Conservation (phyloP, 2,113 vertebrate species). For the Salminus brasiliensis region DNA sequence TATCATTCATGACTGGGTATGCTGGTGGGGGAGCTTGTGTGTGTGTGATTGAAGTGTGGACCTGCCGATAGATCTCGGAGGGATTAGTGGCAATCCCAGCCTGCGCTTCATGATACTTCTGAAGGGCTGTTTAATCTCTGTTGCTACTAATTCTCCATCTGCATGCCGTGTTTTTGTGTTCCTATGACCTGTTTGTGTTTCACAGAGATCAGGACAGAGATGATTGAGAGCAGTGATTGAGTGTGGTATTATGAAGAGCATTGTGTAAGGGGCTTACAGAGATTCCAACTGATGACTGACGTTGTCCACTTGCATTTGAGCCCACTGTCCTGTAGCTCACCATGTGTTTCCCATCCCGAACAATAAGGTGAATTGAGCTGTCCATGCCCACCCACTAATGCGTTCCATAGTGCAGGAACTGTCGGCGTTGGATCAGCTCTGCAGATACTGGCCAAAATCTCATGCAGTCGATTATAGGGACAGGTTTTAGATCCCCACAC, state of each 20-base stretch:
- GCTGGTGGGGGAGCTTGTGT: not conserved
- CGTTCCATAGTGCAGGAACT: not conserved
- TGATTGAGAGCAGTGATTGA: conserved; percentile 9
- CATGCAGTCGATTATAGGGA: too few relatives aligned
- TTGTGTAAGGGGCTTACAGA: not conserved
- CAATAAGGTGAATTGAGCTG: too few relatives aligned
- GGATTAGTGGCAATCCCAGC: conserved; percentile 22
- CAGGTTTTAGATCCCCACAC: too few relatives aligned
- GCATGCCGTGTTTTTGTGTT: not conserved
- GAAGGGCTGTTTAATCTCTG: conserved; percentile 25
- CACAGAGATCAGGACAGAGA: conserved; percentile 5
- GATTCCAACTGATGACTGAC: not conserved
- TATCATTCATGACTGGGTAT: conserved; percentile 6
- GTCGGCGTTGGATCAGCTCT: too few relatives aligned
- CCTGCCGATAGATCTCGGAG: not conserved
- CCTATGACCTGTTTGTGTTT: conserved; percentile 1
- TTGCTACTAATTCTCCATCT: conserved; percentile 24
- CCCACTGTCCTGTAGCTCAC: not conserved
- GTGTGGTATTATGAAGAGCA: not conserved
- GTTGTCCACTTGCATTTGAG: not conserved
- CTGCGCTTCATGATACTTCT: not conserved
- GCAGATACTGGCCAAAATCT: too few relatives aligned
- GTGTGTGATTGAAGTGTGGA: conserved; percentile 10
- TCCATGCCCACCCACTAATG: not conserved
- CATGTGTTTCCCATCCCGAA: too few relatives aligned